Evolutionary conservation across 2,113 vertebrate species (phyloP).

Genomic region (Halichoerus grypus): DNA sequence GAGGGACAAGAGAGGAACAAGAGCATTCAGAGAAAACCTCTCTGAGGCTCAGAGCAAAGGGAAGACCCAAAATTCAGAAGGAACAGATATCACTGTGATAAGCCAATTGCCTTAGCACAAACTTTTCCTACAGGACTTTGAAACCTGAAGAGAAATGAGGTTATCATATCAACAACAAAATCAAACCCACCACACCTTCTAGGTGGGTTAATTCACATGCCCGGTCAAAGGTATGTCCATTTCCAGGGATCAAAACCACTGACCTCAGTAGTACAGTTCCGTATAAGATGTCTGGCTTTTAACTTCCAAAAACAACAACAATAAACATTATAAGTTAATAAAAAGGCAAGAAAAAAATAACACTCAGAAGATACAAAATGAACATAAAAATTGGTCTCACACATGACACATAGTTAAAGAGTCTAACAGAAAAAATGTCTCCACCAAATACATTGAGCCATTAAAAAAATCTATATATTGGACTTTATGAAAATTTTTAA

Average conservation of each 20-base stretch:
- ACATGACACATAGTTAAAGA: background rate
- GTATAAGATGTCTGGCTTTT: background rate
- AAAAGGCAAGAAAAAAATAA: background rate
- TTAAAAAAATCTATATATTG: background rate
- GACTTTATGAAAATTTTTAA: background rate
- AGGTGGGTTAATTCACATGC: background rate
- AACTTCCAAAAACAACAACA: background rate
- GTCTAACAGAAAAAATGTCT: background rate
- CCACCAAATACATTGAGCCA: background rate
- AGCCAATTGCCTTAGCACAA: background rate
- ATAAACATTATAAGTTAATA: background rate
- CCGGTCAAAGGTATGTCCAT: background rate
- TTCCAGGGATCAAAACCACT: background rate
- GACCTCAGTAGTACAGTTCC: background rate
- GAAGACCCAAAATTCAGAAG: background rate
- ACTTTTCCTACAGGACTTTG: background rate
- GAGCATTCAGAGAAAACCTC: background rate
- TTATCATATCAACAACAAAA: background rate
- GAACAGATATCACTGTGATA: background rate
- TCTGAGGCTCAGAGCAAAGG: background rate
- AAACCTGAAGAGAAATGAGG: background rate
- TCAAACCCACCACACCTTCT: background rate
- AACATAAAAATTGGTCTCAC: background rate
- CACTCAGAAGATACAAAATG: background rate
- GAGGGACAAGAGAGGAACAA: background rate